Evolutionary conservation across 1,140 invertebrate genomes (phyloP).

Genomic region (Drosophila parabipectinata): DNA sequence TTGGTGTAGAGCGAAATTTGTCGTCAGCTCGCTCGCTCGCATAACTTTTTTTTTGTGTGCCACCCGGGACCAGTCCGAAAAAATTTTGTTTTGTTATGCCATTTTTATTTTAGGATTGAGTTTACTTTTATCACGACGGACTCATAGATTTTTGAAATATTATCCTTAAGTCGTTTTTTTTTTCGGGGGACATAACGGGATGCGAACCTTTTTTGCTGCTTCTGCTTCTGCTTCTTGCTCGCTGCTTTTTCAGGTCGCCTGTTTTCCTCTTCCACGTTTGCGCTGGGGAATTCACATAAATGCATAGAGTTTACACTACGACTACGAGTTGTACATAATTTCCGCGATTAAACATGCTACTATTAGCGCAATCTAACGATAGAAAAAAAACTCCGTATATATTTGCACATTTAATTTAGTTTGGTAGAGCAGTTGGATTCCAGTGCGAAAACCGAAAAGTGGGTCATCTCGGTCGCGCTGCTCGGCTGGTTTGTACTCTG

Average conservation of each 20-base stretch:
- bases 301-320: conserved; percentile 79
- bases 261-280: conserved; percentile 70
- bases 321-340: conserved; percentile 74
- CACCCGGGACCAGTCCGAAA: conserved; percentile 26
- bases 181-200: conserved; percentile 9
- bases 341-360: conserved; percentile 36
- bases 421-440: conserved; percentile 65
- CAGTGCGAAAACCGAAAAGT: conserved; percentile 83
- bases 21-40: conserved; percentile 54
- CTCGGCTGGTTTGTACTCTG: conserved; percentile 78
- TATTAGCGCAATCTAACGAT: conserved; percentile 34
- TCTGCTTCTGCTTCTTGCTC: conserved; percentile 48
- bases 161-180: conserved; percentile 7
- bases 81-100: conserved; percentile 12
- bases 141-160: conserved; percentile 17
- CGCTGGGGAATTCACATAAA: conserved; percentile 76
- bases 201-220: conserved; percentile 74
- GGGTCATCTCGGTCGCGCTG: conserved; percentile 83
- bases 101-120: conserved; percentile 20
- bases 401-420: conserved; percentile 48
- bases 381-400: conserved; percentile 64
- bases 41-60: conserved; percentile 31
- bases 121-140: background rate
- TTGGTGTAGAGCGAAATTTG: conserved; percentile 81
- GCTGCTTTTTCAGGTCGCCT: conserved; percentile 72